These are phyloP conservation scores for human (Homo sapiens) DNA, from an alignment of 2,113 vertebrate genomes.

Conservation along the genomic window DNA sequence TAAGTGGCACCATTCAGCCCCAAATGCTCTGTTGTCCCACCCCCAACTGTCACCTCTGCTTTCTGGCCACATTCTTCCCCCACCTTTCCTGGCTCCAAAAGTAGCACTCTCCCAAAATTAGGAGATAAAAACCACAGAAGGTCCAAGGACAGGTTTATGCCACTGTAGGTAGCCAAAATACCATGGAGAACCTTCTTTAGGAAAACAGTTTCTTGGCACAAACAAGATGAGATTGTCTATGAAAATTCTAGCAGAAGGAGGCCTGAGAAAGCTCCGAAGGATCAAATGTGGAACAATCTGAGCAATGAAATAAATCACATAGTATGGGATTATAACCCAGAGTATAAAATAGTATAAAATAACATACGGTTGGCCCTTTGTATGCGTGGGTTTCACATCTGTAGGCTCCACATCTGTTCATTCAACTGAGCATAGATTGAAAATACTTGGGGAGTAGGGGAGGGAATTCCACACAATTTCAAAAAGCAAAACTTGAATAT, in stretches of 20 bases:
- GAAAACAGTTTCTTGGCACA: background rate
- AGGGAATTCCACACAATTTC: background rate
- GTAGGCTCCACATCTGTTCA: background rate
- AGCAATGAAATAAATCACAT: background rate
- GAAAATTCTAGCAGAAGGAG: background rate
- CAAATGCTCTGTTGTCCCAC: background rate
- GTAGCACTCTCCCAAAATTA: background rate
- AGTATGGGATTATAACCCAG: background rate
- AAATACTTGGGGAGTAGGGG: background rate
- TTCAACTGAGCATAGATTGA: background rate
- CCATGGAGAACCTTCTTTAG: background rate
- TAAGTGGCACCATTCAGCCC: no score
- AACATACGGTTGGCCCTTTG: background rate
- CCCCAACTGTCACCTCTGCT: background rate
- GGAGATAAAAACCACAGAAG: background rate
- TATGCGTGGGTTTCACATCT: background rate
- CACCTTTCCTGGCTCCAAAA: background rate
- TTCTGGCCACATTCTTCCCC: background rate
- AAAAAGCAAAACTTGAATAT: background rate
- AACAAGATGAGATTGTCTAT: background rate
- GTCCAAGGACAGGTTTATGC: background rate
- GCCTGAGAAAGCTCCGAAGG: background rate
- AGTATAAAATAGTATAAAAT: background rate
- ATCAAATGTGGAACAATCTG: background rate
- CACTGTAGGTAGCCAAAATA: background rate